phyloP scores from a whole-genome alignment of 2,797 vertebrate genomes.

The Erpetoichthys calabaricus region DNA sequence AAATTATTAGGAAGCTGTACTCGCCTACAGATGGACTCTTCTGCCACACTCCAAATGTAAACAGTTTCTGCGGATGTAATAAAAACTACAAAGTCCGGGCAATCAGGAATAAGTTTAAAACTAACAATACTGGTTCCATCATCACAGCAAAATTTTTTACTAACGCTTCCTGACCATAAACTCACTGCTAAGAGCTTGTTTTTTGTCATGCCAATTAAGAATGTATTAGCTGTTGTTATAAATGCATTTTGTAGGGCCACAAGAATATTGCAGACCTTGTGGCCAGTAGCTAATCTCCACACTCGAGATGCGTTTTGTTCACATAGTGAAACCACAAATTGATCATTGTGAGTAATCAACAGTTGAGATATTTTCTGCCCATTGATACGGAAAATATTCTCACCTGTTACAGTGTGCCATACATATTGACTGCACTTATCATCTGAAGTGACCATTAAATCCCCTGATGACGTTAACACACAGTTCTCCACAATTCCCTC shows the following conservation, averaged over 20 bases:
- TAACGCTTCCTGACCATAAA: constrained; percentile 95
- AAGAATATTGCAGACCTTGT: constrained; percentile 95
- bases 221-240: constrained; percentile 93
- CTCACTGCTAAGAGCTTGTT: constrained; percentile 94
- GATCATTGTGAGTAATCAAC: constrained; percentile 94
- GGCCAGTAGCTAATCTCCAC: constrained; percentile 89
- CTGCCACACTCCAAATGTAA: constrained; percentile 90
- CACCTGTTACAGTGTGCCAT: constrained; percentile 84
- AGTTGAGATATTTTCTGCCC: constrained; percentile 91
- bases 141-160: constrained; percentile 93
- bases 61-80: constrained; percentile 90
- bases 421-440: constrained; percentile 95
- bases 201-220: constrained; percentile 84
- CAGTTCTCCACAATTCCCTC: constrained; percentile 91
- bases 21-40: constrained; percentile 83
- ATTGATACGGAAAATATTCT: constrained; percentile 93
- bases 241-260: constrained; percentile 89
- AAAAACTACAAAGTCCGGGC: constrained; percentile 84
- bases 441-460: constrained; percentile 91
- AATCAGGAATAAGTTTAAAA: constrained; percentile 91
- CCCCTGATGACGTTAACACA: constrained; percentile 83
- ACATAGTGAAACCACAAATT: constrained; percentile 95
- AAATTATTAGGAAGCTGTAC: constrained; percentile 88
- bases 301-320: constrained; percentile 94
- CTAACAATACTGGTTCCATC: constrained; percentile 84